Evolutionary conservation across 2,888 invertebrate genomes (phyloP), one percentile per base, ranked within the genome.

Genomic region (Panzeria rudis): DNA sequence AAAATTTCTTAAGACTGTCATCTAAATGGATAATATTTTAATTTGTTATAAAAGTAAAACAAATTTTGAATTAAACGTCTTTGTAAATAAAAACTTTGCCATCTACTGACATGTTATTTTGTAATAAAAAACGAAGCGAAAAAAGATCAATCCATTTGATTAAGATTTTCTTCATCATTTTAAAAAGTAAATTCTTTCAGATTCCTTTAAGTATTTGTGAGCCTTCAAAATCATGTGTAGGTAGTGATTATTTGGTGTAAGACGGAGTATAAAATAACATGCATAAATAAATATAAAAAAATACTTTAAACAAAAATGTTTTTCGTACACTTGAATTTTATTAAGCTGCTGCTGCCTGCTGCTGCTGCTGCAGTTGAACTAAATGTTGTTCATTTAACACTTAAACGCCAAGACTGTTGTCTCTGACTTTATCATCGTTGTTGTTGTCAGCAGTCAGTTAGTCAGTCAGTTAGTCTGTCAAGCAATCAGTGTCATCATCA

Each of bases 341-440:
- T 61, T 62, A 62, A 78, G 47, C 61, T 52, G 32, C 17, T 61
- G 59, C 35, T 64, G 29, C 29, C 2, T 2, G n/a, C n/a, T n/a
- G n/a, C n/a, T n/a, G n/a, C n/a, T n/a, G n/a, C n/a, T n/a, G 23
- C 20, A 76, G 17, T 35, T 69, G 23, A 32, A 25, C 20, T 29
- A 38, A 15, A 25, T 59, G 77, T 50, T 73, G 52, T 62, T 68
- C 68, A 38, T 82, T 76, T 82, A 69, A 82, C 69, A 76, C 76
- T 62, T 76, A 61, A 61, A 59, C 50, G 75, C 52, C 32, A 61
- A 61, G 56, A 80, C 54, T 17, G 71, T 54, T 38, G 61, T n/a
- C n/a, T n/a, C 38, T 66, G 29, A n/a, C n/a, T n/a, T n/a, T n/a
- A n/a, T 15, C 69, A 50, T 17, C 25, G 50, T 35, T 62, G 15